Percentiles rank a stretch among this genome's conserved stretches.
phyloP scores from a whole-genome alignment of 2,113 vertebrate species.

The Petromus typicus region DNA sequence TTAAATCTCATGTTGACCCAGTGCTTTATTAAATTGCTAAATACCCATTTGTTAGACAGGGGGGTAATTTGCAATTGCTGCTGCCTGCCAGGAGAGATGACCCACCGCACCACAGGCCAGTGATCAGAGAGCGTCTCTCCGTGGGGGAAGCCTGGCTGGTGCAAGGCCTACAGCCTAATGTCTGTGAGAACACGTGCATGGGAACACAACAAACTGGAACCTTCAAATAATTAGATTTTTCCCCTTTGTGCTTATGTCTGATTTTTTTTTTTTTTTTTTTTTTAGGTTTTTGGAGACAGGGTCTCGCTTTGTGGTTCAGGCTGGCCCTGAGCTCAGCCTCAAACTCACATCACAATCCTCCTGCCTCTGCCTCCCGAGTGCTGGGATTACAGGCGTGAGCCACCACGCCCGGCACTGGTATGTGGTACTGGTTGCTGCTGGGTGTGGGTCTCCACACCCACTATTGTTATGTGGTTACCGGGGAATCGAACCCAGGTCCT shows the following conservation, averaged over 20 bases:
- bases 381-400: no score
- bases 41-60: constrained; percentile 1
- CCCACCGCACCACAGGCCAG: neutral
- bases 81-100: neutral
- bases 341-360: no score
- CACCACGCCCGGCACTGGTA: no score
- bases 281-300: no score
- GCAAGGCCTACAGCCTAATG: neutral
- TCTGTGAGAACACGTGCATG: neutral
- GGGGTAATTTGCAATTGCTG: constrained; percentile 10
- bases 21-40: constrained; percentile 43
- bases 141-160: neutral
- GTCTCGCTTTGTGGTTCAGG: no score
- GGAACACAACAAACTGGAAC: neutral
- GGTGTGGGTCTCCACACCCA: no score
- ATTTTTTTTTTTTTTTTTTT: neutral
- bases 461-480: no score
- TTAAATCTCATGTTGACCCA: neutral
- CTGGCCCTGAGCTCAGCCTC: no score
- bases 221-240: constrained; percentile 38
- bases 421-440: no score
- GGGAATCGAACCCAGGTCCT: no score
- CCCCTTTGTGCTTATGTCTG: neutral
- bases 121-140: neutral
- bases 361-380: no score